A percentile compares a stretch with the other conserved stretches of the same genome.
Conservation (phyloP, 2,888 invertebrate species). For the Hirtodrosophila histrioides region DNA sequence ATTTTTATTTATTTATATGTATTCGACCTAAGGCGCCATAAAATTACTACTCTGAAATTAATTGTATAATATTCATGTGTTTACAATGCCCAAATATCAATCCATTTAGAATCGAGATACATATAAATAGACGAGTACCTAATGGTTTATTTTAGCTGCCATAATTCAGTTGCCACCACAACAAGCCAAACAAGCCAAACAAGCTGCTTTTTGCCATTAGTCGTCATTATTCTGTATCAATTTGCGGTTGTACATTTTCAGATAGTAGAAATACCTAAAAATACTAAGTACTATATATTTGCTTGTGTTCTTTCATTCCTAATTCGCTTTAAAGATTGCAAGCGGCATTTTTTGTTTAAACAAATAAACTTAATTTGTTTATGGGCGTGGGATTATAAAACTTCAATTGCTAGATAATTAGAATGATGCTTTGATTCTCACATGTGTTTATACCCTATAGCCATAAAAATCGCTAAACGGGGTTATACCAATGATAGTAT, state of each 20-base stretch:
- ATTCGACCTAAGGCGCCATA: constrained; percentile 35
- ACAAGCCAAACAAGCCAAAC: neutral
- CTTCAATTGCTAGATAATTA: constrained; percentile 34
- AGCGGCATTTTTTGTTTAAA: constrained; percentile 18
- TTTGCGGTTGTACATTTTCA: neutral
- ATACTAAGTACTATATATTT: constrained; percentile 2
- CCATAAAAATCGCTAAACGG: neutral
- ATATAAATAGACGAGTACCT: constrained; percentile 1
- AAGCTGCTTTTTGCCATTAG: constrained; percentile 15
- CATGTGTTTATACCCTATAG: constrained; percentile 6
- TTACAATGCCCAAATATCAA: constrained; percentile 1
- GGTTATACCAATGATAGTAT: too few species aligned
- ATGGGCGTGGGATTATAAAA: constrained; percentile 42
- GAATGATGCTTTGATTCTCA: constrained; percentile 21
- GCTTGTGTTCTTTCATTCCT: constrained; percentile 3
- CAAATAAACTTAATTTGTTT: constrained; percentile 47
- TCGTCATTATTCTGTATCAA: constrained; percentile 1
- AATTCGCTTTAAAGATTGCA: constrained; percentile 9
- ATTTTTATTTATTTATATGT: constrained; percentile 43
- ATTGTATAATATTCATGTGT: constrained; percentile 12
- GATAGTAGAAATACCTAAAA: neutral
- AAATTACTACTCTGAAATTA: constrained; percentile 18
- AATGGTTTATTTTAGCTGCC: constrained; percentile 40
- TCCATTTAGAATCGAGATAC: constrained; percentile 2
- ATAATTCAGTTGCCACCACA: constrained; percentile 36